phyloP scores from a whole-genome alignment of 2,888 invertebrate genomes.

The Chrysolina oricalcia region DNA sequence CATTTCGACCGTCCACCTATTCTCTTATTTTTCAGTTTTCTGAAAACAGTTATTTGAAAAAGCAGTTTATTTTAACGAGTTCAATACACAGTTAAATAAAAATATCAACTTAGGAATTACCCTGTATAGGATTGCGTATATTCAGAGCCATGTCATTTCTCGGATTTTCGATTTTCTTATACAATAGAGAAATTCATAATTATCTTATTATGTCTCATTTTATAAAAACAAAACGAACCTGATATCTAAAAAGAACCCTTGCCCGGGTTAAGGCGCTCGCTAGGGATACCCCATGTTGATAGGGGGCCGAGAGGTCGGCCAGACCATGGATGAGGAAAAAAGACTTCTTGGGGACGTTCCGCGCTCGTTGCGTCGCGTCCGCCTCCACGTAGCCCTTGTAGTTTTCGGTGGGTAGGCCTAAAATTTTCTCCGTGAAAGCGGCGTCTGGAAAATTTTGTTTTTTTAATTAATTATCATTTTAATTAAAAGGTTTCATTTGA shows the following conservation, averaged over 20 bases:
- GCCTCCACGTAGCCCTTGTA: slow-evolving; percentile 93
- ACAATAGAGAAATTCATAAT: too few species aligned
- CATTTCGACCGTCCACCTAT: too few species aligned
- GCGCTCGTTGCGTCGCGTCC: slow-evolving; percentile 90
- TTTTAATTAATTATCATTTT: background rate
- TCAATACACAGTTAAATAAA: too few species aligned
- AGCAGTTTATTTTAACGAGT: too few species aligned
- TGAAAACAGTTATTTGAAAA: too few species aligned
- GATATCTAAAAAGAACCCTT: slow-evolving; percentile 92
- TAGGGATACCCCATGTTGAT: slow-evolving; percentile 92
- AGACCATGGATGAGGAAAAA: slow-evolving; percentile 94
- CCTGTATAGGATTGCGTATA: too few species aligned
- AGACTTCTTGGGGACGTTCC: slow-evolving; percentile 90
- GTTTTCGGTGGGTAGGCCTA: slow-evolving; percentile 91
- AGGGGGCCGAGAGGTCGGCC: slow-evolving; percentile 94
- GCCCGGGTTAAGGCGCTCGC: slow-evolving; percentile 91
- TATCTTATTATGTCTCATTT: too few species aligned
- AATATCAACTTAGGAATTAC: too few species aligned
- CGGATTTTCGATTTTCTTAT: too few species aligned
- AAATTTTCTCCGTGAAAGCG: slow-evolving; percentile 94
- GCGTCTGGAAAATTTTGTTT: slow-evolving; percentile 79
- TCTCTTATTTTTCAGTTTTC: too few species aligned
- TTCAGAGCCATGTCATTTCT: too few species aligned
- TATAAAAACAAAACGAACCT: slow-evolving; percentile 79
- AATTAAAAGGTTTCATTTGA: too few species aligned